Evolutionary conservation across 2,113 vertebrate genomes (phyloP), one percentile per base, ranked within the genome.

Genomic region (Stictonetta naevosa): DNA sequence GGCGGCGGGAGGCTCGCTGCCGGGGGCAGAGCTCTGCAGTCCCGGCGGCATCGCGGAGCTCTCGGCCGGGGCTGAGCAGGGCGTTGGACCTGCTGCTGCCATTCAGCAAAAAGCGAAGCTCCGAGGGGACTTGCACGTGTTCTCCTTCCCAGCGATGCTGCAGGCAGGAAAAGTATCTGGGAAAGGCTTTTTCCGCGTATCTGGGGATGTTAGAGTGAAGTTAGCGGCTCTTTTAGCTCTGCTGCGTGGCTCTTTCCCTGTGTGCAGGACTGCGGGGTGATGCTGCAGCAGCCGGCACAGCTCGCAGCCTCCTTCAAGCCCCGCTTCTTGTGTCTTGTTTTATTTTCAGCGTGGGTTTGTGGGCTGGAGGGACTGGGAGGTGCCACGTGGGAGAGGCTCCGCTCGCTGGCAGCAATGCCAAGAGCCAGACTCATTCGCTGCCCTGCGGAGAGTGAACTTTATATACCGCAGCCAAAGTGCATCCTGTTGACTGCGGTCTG

Each of bases 381-480:
- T 29, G 68, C 50, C 8, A 11, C 20, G 13, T 40, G 50, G 58
- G 29, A 42, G 48, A 11, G 36, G 62, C 26, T 40, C 36, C 8
- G 62, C 62, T 29, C 26, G 26, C 48, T 11, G 13, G 22, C 28
- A 8, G 25, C 23, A 13, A 25, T 20, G 48, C 33, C 18, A 38
- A 52, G 55, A 50, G 10, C 18, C 31, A 50, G 28, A 10, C n/a
- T 62, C n/a, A 28, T 34, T 74, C 29, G 23, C 62, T 11, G 11
- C 18, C 2, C 18, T 2, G 28, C 28, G 11, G 52, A 18, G 46
- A 44, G 3, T 10, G 5, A 50, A 12, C 12, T 83, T 66, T 12
- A 42, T 25, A 8, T 42, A 42, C n/a, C 5, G 44, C 13, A 3
- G 8, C 22, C 2, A 0, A 25, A 13, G 29, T 2, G 0, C 29